These are phyloP conservation scores for Coracopsis vasa DNA, from an alignment of 2,113 vertebrate genomes.

Conservation along the genomic window DNA sequence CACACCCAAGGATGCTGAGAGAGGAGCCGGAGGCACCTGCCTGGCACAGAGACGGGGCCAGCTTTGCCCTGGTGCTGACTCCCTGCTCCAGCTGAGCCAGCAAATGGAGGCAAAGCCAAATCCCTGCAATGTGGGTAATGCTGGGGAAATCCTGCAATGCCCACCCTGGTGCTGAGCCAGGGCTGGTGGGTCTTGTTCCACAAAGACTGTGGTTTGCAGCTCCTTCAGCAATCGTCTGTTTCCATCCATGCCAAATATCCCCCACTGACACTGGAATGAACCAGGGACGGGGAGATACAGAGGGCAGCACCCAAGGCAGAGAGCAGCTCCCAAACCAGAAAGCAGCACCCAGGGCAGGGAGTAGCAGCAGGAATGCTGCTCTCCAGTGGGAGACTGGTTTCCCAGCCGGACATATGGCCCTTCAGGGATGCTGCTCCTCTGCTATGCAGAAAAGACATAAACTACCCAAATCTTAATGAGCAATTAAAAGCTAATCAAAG, in stretches of 20 bases:
- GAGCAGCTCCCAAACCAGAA: background rate
- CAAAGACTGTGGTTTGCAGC: background rate
- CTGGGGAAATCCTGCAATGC: background rate
- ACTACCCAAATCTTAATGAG: slow-evolving; percentile 10
- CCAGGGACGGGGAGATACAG: fast-evolving
- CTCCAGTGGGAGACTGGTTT: background rate
- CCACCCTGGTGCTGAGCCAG: background rate
- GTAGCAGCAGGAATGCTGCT: background rate
- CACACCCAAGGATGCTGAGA: fast-evolving
- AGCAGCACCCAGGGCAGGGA: background rate
- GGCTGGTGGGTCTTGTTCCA: background rate
- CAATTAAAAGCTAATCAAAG: slow-evolving; percentile 50
- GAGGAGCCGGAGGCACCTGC: background rate
- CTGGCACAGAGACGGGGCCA: fast-evolving
- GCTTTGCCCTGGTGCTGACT: fast-evolving
- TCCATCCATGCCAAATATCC: background rate
- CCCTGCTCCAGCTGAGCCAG: background rate
- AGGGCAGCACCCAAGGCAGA: background rate
- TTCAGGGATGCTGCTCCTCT: background rate
- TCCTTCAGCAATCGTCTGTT: background rate
- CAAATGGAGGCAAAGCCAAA: background rate
- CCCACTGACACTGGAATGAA: background rate
- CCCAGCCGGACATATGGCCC: fast-evolving
- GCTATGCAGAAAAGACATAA: background rate
- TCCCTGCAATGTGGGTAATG: background rate